A percentile compares a stretch with the other conserved stretches of the same genome.
Evolutionary conservation across 2,888 invertebrate genomes (phyloP).

Genomic region (Agrochola litura): DNA sequence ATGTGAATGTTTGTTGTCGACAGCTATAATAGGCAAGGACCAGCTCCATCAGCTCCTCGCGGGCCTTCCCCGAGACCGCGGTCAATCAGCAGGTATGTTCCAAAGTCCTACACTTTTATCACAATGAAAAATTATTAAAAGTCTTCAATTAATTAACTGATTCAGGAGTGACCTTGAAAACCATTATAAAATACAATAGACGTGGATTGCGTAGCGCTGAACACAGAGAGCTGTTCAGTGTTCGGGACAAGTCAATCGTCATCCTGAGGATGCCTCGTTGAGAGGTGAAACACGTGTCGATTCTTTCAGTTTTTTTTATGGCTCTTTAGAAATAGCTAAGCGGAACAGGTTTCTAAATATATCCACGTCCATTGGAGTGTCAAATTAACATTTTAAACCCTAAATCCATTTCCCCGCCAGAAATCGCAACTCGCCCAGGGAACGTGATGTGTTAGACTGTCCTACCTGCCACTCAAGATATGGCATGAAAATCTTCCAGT

Average conservation of each 20-base stretch:
- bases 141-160: background rate
- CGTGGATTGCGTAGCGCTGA: no score
- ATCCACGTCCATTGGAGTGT: no score
- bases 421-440: conserved; percentile 36
- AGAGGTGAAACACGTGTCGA: no score
- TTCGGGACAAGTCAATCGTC: no score
- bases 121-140: background rate
- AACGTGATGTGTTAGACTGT: conserved; percentile 69
- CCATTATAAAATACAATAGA: no score
- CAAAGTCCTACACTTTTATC: background rate
- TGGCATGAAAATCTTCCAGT: conserved; percentile 75
- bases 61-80: conserved; percentile 12
- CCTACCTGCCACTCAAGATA: conserved; percentile 73
- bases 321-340: no score
- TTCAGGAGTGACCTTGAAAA: no score
- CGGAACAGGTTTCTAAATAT: no score
- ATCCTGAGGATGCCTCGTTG: no score
- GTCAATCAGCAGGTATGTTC: conserved; percentile 54
- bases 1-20: conserved; percentile 12
- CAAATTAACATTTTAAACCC: background rate
- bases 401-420: background rate
- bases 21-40: conserved; percentile 19
- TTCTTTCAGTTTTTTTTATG: no score
- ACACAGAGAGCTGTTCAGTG: no score
- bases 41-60: conserved; percentile 11